These are phyloP conservation scores for Pollenia angustigena DNA, from an alignment of 2,888 invertebrate genomes.

Conservation along the genomic window DNA sequence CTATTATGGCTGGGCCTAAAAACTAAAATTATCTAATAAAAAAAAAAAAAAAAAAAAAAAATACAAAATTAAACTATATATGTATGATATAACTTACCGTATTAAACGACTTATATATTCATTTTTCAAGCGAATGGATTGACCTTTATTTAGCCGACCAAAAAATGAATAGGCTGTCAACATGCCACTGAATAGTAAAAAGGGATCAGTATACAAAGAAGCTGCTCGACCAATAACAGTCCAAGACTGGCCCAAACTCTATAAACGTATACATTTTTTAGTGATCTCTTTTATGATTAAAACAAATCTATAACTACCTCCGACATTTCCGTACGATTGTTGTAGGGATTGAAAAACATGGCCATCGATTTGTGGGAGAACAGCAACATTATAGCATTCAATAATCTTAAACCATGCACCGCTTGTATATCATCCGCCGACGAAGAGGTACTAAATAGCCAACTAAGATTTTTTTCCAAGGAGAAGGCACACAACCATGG, in stretches of 20 bases:
- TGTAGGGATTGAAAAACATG: constrained; percentile 87
- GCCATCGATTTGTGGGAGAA: constrained; percentile 90
- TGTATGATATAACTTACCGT: constrained; percentile 81
- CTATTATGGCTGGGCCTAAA: no score
- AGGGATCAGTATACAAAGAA: constrained; percentile 89
- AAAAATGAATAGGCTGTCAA: constrained; percentile 87
- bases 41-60: no score
- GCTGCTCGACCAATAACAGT: constrained; percentile 88
- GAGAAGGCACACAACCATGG: constrained; percentile 87
- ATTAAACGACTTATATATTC: constrained; percentile 88
- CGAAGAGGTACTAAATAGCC: constrained; percentile 85
- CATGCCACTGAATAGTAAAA: constrained; percentile 89
- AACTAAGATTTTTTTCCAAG: constrained; percentile 86
- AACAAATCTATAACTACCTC: constrained; percentile 85
- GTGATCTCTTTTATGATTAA: background rate
- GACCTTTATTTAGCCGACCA: constrained; percentile 86
- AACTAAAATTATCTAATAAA: no score
- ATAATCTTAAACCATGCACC: constrained; percentile 88
- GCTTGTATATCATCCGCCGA: constrained; percentile 86
- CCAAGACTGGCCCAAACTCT: constrained; percentile 87
- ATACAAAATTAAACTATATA: background rate
- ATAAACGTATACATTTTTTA: background rate
- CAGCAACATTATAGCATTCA: constrained; percentile 88
- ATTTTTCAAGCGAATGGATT: constrained; percentile 85
- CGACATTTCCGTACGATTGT: constrained; percentile 88